Percentiles rank a stretch among this genome's conserved stretches.
Conservation (phyloP, 2,113 vertebrate genomes). For the Pseudolaguvia tuberculata region DNA sequence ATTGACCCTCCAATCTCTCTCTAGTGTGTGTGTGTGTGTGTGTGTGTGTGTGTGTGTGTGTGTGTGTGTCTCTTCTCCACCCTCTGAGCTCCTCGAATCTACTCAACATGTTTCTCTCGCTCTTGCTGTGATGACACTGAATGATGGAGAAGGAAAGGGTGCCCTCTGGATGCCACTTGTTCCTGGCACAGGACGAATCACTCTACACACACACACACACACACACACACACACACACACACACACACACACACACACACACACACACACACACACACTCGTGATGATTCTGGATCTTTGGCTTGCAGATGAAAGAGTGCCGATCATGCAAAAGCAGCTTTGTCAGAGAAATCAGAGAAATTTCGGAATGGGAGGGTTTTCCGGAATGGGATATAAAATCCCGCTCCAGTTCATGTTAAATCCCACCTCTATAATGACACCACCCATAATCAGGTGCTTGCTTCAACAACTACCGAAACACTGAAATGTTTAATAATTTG, state of each 20-base stretch:
- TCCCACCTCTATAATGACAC: not conserved
- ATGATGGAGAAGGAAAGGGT: constrained; percentile 47
- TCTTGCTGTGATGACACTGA: constrained; percentile 40
- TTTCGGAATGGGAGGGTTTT: not conserved
- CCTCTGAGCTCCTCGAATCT: not conserved
- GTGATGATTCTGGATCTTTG: too few species aligned
- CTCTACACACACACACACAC: not conserved
- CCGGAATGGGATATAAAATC: too few species aligned
- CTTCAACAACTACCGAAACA: not conserved
- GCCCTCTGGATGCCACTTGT: constrained; percentile 57
- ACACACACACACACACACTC: not conserved
- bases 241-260: not conserved
- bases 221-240: not conserved
- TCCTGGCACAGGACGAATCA: constrained; percentile 54
- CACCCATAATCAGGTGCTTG: not conserved
- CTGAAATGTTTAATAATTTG: not conserved
- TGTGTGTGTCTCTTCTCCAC: constrained; percentile 6
- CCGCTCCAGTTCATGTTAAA: not conserved
- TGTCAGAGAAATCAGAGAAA: not conserved
- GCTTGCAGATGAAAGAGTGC: not conserved
- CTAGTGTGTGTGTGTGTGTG: constrained; percentile 43
- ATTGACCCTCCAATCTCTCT: constrained; percentile 33
- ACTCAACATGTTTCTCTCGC: constrained; percentile 28
- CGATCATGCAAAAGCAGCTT: not conserved
- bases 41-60: constrained; percentile 25